Percentiles rank a stretch among this genome's conserved stretches.
phyloP scores from a whole-genome alignment of 2,113 vertebrate genomes.

The Parus major region DNA sequence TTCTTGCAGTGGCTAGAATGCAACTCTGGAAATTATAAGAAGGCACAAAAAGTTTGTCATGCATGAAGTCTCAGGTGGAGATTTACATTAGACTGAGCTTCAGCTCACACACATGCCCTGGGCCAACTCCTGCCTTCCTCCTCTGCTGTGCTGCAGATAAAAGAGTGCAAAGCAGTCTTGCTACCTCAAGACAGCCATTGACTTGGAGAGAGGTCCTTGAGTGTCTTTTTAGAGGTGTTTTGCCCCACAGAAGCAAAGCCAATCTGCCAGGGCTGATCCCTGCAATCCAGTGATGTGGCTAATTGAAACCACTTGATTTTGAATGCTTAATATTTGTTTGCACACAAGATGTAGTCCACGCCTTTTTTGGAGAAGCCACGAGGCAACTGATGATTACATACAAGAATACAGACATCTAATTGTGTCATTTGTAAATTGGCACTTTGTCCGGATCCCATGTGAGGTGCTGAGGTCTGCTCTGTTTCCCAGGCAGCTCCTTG shows the following conservation, averaged over 20 bases:
- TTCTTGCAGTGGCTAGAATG: background rate
- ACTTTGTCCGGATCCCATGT: constrained; percentile 8
- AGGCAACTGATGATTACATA: constrained; percentile 45
- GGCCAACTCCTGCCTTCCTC: background rate
- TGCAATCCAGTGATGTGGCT: background rate
- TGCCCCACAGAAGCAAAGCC: background rate
- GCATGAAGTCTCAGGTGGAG: background rate
- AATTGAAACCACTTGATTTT: constrained; percentile 52
- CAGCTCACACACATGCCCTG: background rate
- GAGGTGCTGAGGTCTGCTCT: constrained; percentile 28
- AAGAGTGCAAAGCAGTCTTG: background rate
- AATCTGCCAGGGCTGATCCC: background rate
- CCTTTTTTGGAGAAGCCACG: constrained; percentile 38
- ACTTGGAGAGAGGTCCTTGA: background rate
- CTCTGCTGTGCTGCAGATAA: background rate
- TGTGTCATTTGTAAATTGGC: constrained; percentile 61
- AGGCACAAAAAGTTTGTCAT: no score
- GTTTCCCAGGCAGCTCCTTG: constrained; percentile 48
- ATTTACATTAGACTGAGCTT: background rate
- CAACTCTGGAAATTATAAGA: background rate
- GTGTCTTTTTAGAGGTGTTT: background rate
- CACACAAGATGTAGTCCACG: constrained; percentile 40
- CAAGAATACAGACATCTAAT: constrained; percentile 57
- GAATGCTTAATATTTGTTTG: constrained; percentile 56
- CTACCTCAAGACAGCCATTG: background rate